Evolutionary conservation across 2,888 invertebrate genomes (phyloP), one percentile per base, ranked within the genome.

Genomic region (Scaptomyza caliginosa): DNA sequence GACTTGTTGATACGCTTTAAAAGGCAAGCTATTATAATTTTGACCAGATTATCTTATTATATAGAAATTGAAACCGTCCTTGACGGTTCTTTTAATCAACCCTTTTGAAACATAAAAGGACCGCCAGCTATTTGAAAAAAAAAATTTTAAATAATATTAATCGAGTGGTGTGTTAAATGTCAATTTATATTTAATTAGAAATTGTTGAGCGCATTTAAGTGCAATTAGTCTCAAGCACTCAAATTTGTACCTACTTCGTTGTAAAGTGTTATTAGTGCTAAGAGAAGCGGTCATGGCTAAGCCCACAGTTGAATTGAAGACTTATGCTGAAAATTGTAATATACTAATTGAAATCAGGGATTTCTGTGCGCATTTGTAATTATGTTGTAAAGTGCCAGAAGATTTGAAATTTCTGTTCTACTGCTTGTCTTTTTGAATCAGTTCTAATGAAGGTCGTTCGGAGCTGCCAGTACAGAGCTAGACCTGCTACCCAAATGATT

Each of bases 181-280:
- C 50, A 50, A 43, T 55, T 54, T 17, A 36, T 38, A 54, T 58
- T 62, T 58, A 52, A 54, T 48, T 46, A 24, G 23, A 32, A 11
- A 11, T 34, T 42, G 28, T 49, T 42, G 32, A 7, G 11, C 8
- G 4, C 24, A 17, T 13, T 21, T 10, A 50, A 13, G 30, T 48
- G 26, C 21, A 52, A 43, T 38, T 48, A 19, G 26, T 6, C 10
- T 26, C 5, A 2, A 17, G 16, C 43, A 17, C 3, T 43, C 11
- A n/a, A n/a, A 4, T 11, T 28, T 23, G 3, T 30, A 17, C 11
- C 11, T 17, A 10, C 26, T n/a, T 8, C n/a, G n/a, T 26, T 43
- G 7, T 7, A 7, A 8, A n/a, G 17, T 17, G 24, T 17, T 17
- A 43, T n/a, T 26, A 40, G 21, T 21, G 13, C 21, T 13, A 5